Conservation (phyloP, 2,888 invertebrate genomes). For the Acanthosoma haemorrhoidale region DNA sequence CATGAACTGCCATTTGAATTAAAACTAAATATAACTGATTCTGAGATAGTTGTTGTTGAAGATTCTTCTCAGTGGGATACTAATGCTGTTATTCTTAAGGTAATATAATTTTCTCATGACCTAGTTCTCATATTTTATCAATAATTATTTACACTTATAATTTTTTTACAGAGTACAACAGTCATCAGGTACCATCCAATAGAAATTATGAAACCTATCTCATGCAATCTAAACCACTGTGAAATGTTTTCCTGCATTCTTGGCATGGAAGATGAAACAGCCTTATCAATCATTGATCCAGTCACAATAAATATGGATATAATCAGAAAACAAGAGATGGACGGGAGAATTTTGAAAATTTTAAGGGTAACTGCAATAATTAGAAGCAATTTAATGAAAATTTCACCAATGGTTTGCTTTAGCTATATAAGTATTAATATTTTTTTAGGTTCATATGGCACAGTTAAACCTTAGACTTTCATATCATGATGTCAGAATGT, state of each 20-base stretch:
- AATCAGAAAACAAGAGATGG: conserved; percentile 34
- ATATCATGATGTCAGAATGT: conserved; percentile 89
- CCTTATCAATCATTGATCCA: conserved; percentile 89
- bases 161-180: conserved; percentile 67
- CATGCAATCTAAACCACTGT: conserved; percentile 80
- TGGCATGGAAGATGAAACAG: conserved; percentile 86
- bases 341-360: conserved; percentile 46
- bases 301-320: conserved; percentile 75
- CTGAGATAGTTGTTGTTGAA: conserved; percentile 90
- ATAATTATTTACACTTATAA: neutral
- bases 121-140: neutral
- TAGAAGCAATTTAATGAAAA: conserved; percentile 47
- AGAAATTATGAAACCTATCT: conserved; percentile 67
- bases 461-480: conserved; percentile 79
- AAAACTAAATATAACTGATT: conserved; percentile 90
- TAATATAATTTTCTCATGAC: conserved; percentile 42
- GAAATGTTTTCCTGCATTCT: conserved; percentile 91
- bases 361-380: conserved; percentile 43
- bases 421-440: neutral
- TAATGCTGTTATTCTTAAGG: conserved; percentile 86
- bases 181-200: conserved; percentile 71
- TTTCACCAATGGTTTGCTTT: neutral
- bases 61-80: conserved; percentile 82
- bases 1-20: conserved; percentile 61
- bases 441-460: conserved; percentile 40